Evolutionary conservation across 2,888 invertebrate genomes (phyloP).

Genomic region (Apamea sordens): DNA sequence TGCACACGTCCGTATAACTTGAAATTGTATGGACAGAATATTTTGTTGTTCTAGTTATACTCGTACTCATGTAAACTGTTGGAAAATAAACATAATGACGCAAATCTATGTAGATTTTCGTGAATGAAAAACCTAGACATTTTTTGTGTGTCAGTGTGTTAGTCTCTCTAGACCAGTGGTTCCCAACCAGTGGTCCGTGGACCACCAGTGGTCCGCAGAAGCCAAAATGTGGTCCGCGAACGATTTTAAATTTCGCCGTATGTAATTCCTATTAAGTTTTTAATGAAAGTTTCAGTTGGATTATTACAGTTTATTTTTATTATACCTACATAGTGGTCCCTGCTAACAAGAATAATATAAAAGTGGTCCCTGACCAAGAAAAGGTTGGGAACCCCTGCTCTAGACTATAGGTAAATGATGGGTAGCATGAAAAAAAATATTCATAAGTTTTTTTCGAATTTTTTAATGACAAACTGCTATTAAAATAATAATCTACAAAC

Average conservation of each 20-base stretch:
- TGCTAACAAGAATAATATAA: too few species aligned
- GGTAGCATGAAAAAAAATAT: neutral
- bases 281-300: too few species aligned
- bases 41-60: conserved; percentile 14
- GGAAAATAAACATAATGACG: conserved; percentile 1
- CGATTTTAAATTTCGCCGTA: too few species aligned
- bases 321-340: too few species aligned
- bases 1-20: conserved; percentile 20
- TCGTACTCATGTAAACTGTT: neutral
- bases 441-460: neutral
- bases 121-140: neutral
- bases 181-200: too few species aligned
- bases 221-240: too few species aligned
- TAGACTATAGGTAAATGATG: neutral
- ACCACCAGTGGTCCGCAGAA: too few species aligned
- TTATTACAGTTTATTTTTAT: too few species aligned
- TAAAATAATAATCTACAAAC: neutral
- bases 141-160: neutral
- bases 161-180: neutral
- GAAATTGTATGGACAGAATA: conserved; percentile 25
- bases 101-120: neutral
- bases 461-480: neutral
- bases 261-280: too few species aligned
- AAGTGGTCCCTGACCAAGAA: too few species aligned
- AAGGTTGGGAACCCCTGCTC: too few species aligned